phyloP scores from a whole-genome alignment of 2,888 invertebrate genomes.

The Drosophila picticornis region DNA sequence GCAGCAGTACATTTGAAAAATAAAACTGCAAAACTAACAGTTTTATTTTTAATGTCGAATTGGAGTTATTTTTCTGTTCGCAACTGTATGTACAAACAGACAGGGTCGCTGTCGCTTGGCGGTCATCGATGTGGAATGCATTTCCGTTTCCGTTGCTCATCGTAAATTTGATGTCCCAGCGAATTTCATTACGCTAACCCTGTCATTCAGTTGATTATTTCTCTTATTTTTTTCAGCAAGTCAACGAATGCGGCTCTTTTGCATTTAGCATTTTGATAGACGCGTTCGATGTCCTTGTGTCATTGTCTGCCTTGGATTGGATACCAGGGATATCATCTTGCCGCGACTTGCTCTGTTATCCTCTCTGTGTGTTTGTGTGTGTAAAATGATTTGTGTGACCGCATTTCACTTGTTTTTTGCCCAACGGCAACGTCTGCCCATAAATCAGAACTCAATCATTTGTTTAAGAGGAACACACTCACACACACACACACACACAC shows the following conservation, averaged over 20 bases:
- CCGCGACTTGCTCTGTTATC: conserved; percentile 8
- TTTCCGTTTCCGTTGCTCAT: conserved; percentile 48
- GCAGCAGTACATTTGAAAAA: neutral
- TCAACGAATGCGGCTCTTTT: conserved; percentile 22
- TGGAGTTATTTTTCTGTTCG: neutral
- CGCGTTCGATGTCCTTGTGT: conserved; percentile 40
- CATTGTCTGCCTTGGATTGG: conserved; percentile 23
- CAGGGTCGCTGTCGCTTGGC: conserved; percentile 8
- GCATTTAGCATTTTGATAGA: conserved; percentile 10
- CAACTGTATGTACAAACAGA: neutral
- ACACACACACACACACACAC: neutral
- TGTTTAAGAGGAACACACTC: conserved; percentile 13
- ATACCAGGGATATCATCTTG: conserved; percentile 33
- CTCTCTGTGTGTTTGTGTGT: conserved; percentile 12
- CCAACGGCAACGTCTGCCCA: conserved; percentile 39
- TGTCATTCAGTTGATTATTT: conserved; percentile 49
- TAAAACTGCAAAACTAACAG: neutral
- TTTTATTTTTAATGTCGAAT: neutral
- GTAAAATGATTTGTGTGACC: conserved; percentile 69
- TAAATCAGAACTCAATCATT: conserved; percentile 62
- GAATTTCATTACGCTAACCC: conserved; percentile 51
- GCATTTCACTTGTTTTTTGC: conserved; percentile 39
- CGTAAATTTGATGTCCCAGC: conserved; percentile 32
- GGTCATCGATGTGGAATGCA: conserved; percentile 43
- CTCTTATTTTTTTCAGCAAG: conserved; percentile 29